These are phyloP conservation scores for Cephus sareptanus DNA, from an alignment of 2,888 invertebrate genomes.

Conservation along the genomic window DNA sequence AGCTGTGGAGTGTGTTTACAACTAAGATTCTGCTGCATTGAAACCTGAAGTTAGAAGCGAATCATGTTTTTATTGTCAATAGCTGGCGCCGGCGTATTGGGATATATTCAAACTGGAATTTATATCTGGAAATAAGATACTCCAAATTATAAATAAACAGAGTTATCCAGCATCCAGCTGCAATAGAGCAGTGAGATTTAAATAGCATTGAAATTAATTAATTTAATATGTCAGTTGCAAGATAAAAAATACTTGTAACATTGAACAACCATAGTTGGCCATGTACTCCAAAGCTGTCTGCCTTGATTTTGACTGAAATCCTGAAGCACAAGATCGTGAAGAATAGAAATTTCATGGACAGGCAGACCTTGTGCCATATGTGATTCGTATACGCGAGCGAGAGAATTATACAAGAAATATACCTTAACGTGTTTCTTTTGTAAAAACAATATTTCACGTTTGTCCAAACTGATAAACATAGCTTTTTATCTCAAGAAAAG, in stretches of 20 bases:
- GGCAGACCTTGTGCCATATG: neutral
- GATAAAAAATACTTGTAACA: neutral
- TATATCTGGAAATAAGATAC: neutral
- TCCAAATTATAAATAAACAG: neutral
- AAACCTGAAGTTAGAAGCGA: neutral
- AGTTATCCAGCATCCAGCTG: neutral
- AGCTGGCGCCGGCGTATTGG: neutral
- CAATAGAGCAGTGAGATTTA: neutral
- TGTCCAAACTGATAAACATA: slow-evolving; percentile 1
- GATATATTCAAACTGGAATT: neutral
- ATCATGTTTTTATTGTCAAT: neutral
- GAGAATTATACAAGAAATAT: neutral
- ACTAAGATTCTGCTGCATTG: neutral
- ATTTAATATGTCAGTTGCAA: neutral
- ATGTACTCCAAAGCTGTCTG: neutral
- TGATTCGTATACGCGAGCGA: neutral
- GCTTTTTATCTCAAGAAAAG: neutral
- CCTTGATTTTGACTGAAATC: neutral
- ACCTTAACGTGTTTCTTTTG: neutral
- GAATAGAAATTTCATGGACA: neutral
- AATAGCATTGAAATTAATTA: neutral
- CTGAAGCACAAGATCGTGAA: neutral
- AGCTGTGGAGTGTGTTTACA: slow-evolving; percentile 19
- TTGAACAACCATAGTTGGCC: neutral
- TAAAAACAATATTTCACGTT: neutral